Percentiles rank a stretch among this genome's conserved stretches.
These are phyloP conservation scores for Herpetotheres cachinnans DNA, from an alignment of 2,113 vertebrate species.

Conservation along the genomic window DNA sequence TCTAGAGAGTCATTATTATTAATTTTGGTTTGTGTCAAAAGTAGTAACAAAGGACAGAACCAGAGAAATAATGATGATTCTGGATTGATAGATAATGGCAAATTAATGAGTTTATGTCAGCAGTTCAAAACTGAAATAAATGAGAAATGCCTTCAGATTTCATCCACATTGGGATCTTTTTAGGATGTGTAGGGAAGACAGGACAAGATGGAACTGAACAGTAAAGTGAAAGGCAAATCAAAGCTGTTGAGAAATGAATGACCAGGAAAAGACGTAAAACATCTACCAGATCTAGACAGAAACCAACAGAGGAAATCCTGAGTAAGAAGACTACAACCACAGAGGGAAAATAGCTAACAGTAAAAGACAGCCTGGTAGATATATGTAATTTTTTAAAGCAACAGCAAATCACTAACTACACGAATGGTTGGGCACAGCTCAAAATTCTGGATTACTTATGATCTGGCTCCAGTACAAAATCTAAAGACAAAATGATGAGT, in stretches of 20 bases:
- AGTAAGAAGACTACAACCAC: neutral
- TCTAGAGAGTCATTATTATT: neutral
- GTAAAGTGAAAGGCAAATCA: neutral
- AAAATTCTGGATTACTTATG: neutral
- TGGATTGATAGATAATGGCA: neutral
- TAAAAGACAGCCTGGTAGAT: neutral
- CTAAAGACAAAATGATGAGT: conserved; percentile 47
- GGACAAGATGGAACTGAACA: neutral
- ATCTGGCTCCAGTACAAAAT: conserved; percentile 14
- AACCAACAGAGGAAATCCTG: neutral
- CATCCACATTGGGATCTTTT: neutral
- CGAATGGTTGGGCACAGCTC: neutral
- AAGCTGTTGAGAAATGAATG: neutral
- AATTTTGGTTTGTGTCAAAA: neutral
- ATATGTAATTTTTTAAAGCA: neutral
- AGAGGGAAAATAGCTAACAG: neutral
- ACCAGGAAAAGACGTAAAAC: neutral
- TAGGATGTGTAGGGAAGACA: neutral
- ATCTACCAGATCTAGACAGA: neutral
- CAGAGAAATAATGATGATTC: neutral
- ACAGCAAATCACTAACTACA: neutral
- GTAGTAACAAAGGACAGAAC: neutral
- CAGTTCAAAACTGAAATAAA: neutral
- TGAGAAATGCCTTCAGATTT: neutral
- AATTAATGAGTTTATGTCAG: neutral